These are phyloP conservation scores for Chaetoderma sp. DNA, from an alignment of 2,888 invertebrate species.

Conservation along the genomic window DNA sequence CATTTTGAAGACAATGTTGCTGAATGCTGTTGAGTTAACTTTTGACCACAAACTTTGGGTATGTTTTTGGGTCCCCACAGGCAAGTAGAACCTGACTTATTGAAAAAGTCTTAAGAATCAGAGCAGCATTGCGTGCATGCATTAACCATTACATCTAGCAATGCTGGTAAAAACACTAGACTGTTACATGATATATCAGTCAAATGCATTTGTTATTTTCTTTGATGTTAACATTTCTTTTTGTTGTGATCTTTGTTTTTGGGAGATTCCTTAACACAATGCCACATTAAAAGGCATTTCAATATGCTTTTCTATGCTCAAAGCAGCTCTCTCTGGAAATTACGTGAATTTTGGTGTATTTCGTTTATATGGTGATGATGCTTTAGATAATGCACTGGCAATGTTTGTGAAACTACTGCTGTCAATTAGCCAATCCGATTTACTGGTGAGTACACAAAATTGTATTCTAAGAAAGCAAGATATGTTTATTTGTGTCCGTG, in stretches of 20 bases:
- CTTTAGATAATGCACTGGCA: constrained; percentile 93
- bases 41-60: too few species aligned
- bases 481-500: too few species aligned
- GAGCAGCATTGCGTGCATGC: too few species aligned
- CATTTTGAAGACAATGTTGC: too few species aligned
- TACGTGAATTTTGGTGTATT: constrained; percentile 99
- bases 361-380: constrained; percentile 95
- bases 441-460: constrained; percentile 80
- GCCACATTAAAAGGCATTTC: constrained; percentile 85
- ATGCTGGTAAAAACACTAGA: too few species aligned
- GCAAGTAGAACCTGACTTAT: too few species aligned
- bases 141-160: too few species aligned
- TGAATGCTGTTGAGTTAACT: too few species aligned
- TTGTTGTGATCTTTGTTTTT: background rate
- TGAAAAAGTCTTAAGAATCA: too few species aligned
- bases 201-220: background rate
- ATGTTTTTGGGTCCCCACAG: too few species aligned
- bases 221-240: constrained; percentile 3
- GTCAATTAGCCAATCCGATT: constrained; percentile 89
- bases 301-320: constrained; percentile 95
- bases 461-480: background rate
- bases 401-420: constrained; percentile 95
- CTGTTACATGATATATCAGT: too few species aligned
- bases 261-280: constrained; percentile 42
- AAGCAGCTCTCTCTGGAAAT: constrained; percentile 94